These are phyloP conservation scores for Biston stratarius DNA, from an alignment of 2,888 invertebrate genomes.

Conservation along the genomic window DNA sequence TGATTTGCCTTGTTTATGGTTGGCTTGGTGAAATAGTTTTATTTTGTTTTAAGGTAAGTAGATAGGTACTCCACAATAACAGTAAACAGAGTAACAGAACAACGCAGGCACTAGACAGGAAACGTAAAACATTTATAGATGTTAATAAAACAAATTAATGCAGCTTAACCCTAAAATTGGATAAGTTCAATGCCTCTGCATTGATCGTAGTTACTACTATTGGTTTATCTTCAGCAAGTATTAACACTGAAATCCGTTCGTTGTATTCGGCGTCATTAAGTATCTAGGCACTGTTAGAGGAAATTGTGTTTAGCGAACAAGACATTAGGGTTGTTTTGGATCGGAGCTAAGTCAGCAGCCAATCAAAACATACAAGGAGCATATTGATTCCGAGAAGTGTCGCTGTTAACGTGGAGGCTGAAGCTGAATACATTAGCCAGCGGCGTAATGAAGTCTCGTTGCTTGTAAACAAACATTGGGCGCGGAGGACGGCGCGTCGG, in stretches of 20 bases:
- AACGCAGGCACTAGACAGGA: constrained; percentile 67
- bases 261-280: constrained; percentile 84
- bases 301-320: constrained; percentile 70
- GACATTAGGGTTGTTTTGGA: constrained; percentile 65
- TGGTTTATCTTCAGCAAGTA: constrained; percentile 83
- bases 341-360: constrained; percentile 68
- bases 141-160: constrained; percentile 86
- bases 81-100: constrained; percentile 66
- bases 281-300: constrained; percentile 55
- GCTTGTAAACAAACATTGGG: constrained; percentile 84
- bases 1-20: constrained; percentile 41
- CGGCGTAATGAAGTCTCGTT: constrained; percentile 86
- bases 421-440: constrained; percentile 87
- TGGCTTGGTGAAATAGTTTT: constrained; percentile 29
- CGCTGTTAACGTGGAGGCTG: constrained; percentile 86
- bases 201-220: constrained; percentile 83
- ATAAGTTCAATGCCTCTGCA: constrained; percentile 79
- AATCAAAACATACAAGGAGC: constrained; percentile 87
- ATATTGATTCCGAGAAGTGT: constrained; percentile 87
- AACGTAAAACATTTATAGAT: constrained; percentile 79
- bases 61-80: constrained; percentile 40
- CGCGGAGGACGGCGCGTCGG: constrained; percentile 53
- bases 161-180: constrained; percentile 84
- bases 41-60: constrained; percentile 25
- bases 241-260: constrained; percentile 86